These are phyloP conservation scores for Neomorphus geoffroyi DNA, from an alignment of 2,797 vertebrate genomes.

Conservation along the genomic window DNA sequence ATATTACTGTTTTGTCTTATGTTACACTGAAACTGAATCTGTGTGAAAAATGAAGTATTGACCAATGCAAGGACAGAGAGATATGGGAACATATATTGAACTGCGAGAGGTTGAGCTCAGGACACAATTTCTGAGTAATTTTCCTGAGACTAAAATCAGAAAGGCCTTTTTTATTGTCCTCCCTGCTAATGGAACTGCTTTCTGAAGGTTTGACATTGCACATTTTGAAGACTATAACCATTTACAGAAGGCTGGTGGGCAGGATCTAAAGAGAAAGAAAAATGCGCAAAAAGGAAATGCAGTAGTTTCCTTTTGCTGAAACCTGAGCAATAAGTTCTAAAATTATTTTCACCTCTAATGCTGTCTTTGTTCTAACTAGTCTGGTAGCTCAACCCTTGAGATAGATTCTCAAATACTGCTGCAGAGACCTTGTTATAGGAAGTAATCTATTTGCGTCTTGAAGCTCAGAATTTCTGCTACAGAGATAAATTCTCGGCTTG, in stretches of 20 bases:
- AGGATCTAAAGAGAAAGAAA: neutral
- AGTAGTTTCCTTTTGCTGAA: neutral
- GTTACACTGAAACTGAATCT: neutral
- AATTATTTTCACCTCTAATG: neutral
- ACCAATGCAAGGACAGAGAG: neutral
- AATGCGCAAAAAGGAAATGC: neutral
- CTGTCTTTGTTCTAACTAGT: neutral
- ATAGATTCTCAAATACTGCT: neutral
- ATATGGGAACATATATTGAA: slow-evolving; percentile 5
- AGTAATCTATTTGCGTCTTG: neutral
- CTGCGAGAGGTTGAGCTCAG: neutral
- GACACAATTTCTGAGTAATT: slow-evolving; percentile 10
- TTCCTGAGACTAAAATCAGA: neutral
- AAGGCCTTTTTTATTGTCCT: slow-evolving; percentile 16
- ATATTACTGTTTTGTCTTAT: neutral
- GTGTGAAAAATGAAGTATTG: neutral
- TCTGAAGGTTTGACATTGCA: neutral
- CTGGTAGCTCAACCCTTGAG: neutral
- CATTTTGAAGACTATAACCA: neutral
- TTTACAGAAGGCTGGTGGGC: neutral
- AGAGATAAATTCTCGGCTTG: neutral
- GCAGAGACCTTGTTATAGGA: neutral
- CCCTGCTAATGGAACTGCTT: neutral
- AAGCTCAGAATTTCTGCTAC: neutral
- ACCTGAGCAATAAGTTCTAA: neutral